phyloP scores from a whole-genome alignment of 2,113 vertebrate species.

The Sphyrna mokarran region DNA sequence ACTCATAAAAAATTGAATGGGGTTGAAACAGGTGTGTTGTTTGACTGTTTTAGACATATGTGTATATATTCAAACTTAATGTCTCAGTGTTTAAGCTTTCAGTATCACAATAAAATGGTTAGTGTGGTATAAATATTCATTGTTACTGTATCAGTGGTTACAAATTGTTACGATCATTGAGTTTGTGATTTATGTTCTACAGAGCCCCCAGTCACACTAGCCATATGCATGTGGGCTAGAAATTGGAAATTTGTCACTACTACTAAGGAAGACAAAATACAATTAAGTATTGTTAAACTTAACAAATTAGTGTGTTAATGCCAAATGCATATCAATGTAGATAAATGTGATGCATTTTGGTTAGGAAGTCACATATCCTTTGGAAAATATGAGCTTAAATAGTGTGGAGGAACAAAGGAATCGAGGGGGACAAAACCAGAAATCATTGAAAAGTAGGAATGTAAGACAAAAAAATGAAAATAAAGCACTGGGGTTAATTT shows the following conservation, averaged over 20 bases:
- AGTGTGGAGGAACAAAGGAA: neutral
- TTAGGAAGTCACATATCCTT: neutral
- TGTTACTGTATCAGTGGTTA: neutral
- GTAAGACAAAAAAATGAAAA: neutral
- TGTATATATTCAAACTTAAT: neutral
- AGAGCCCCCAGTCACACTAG: neutral
- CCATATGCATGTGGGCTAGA: neutral
- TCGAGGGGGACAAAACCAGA: neutral
- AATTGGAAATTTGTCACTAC: neutral
- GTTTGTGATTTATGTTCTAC: neutral
- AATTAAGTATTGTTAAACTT: neutral
- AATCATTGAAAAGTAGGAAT: neutral
- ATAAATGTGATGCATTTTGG: neutral
- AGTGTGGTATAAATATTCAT: neutral
- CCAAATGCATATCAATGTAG: neutral
- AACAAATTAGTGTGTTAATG: neutral
- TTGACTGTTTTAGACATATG: neutral
- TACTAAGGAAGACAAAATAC: neutral
- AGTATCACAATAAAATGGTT: neutral
- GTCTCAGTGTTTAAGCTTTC: neutral
- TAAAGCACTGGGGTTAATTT: neutral
- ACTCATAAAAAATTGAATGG: neutral
- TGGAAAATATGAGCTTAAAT: neutral
- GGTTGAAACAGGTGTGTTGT: neutral
- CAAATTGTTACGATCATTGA: constrained; percentile 6